Evolutionary conservation across 1,140 invertebrate genomes (phyloP), one percentile per base, ranked within the genome.

Genomic region (Venustaconcha ellipsiformis): DNA sequence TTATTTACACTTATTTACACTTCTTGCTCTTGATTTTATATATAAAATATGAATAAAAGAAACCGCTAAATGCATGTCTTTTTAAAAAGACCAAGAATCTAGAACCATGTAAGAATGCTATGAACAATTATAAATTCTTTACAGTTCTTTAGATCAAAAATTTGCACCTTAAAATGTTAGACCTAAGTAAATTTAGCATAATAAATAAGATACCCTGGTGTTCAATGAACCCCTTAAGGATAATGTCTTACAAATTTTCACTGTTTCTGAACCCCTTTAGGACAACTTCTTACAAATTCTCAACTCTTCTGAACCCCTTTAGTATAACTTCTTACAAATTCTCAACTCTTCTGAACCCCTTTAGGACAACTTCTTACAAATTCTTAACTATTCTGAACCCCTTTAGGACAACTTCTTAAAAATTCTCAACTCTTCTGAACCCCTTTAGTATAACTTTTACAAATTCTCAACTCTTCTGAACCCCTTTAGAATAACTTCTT

Each of bases 281-380:
- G 26, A 66, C 3, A 66, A 30, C 17, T n/a, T 66, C 5, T n/a
- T n/a, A 66, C 17, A 26, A 26, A 66, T 17, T 17, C 3, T 18
- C 2, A 20, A 2, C 8, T 12, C 14, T n/a, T 62, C 14, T 14
- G 23, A 62, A 62, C 8, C n/a, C 23, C n/a, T n/a, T 62, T 12
- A n/a, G n/a, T 1, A 62, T 13, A 62, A 18, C n/a, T 62, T 23
- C 23, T 30, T 18, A 58, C 23, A 17, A 17, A 72, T 17, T 37
- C 14, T 57, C 30, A 57, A 23, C 57, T 76, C 78, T 77, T 48
- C 37, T 48, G 37, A 48, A 11, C 37, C 37, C 4, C 6, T 48
- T 48, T 48, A 48, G 37, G 4, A 48, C 6, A 48, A 48, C 37
- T 48, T 48, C 37, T 48, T 84, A 92, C 93, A 84, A 99, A 89